These are phyloP conservation scores for Hippocampus comes DNA, from an alignment of 2,113 vertebrate genomes.

Conservation along the genomic window DNA sequence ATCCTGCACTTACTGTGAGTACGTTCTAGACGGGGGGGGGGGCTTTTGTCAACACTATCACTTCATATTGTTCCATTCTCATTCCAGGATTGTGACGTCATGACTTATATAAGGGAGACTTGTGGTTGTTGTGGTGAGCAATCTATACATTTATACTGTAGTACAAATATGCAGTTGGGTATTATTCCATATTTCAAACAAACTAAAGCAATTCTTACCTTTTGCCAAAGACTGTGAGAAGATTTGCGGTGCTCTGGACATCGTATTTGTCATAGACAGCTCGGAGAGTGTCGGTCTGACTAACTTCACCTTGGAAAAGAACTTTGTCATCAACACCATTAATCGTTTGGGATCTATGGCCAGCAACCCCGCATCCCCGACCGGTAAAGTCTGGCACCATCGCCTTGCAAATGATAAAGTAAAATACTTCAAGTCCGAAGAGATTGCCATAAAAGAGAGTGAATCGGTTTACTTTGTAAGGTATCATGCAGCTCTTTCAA, in stretches of 20 bases:
- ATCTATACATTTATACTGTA: not conserved
- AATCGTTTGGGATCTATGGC: slow-evolving; percentile 89
- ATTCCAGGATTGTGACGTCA: slow-evolving; percentile 90
- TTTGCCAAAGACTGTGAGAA: slow-evolving; percentile 86
- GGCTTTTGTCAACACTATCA: not conserved
- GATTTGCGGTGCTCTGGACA: slow-evolving; percentile 89
- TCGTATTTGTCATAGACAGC: slow-evolving; percentile 97
- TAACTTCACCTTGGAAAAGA: slow-evolving; percentile 96
- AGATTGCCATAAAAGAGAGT: slow-evolving; percentile 9
- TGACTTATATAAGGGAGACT: slow-evolving; percentile 91
- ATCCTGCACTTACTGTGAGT: slow-evolving; percentile 90
- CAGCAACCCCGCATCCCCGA: slow-evolving; percentile 82
- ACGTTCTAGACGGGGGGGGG: not conserved
- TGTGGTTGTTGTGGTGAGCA: slow-evolving; percentile 95
- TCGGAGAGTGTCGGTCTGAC: slow-evolving; percentile 94
- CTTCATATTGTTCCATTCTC: slow-evolving; percentile 10
- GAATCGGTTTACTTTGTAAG: slow-evolving; percentile 10
- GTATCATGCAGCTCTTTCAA: not conserved
- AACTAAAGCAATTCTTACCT: slow-evolving; percentile 1
- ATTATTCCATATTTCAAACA: not conserved
- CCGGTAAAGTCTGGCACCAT: slow-evolving; percentile 62
- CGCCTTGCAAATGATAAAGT: slow-evolving; percentile 3
- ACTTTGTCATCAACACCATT: slow-evolving; percentile 94
- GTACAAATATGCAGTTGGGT: not conserved
- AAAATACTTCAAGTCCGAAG: slow-evolving; percentile 14